Evolutionary conservation across 1,140 invertebrate species (phyloP), one percentile per base, ranked within the genome.

Genomic region (Danaus plexippus): DNA sequence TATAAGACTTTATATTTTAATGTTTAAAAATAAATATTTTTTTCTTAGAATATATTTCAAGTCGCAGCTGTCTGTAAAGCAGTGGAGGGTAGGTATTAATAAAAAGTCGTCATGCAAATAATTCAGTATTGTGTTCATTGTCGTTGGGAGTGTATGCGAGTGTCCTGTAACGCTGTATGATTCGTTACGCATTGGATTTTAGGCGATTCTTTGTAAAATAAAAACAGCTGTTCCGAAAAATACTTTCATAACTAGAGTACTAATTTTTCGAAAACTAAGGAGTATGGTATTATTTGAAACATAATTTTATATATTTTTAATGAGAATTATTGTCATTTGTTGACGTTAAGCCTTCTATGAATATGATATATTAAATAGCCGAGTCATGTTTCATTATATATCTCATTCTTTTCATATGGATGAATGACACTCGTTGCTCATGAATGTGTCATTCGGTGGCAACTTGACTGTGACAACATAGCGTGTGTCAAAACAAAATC

Each of bases 91-190:
- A 53, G 54, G 63, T 75, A 71, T 75, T 73, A 69, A 78, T 77
- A 82, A 83, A 85, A 83, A 85, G 67, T 60, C 78, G 83, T 86
- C 83, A 86, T 85, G 83, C 83, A 84, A 86, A 86, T 86, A 84
- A 86, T 80, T 63, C 63, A 73, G 63, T 73, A 76, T 84, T 86
- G 80, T 84, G 68, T 64, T 67, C 73, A 79, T 84, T 78, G 77
- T 76, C 57, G 65, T 61, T 61, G 58, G 60, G 53, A 66, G 57
- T 63, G 71, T 73, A 74, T 71, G 75, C 73, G 67, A 74, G 65
- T 79, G 78, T 79, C 72, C 75, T 73, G 71, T 72, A 67, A 69
- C 66, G 69, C 66, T 61, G 53, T 46, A 61, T 67, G 71, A 85
- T 85, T 85, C 73, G 82, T 54, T 71, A 50, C 76, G 76, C 73